Evolutionary conservation across 2,113 vertebrate genomes (phyloP).

Genomic region (Syngnathus typhle): DNA sequence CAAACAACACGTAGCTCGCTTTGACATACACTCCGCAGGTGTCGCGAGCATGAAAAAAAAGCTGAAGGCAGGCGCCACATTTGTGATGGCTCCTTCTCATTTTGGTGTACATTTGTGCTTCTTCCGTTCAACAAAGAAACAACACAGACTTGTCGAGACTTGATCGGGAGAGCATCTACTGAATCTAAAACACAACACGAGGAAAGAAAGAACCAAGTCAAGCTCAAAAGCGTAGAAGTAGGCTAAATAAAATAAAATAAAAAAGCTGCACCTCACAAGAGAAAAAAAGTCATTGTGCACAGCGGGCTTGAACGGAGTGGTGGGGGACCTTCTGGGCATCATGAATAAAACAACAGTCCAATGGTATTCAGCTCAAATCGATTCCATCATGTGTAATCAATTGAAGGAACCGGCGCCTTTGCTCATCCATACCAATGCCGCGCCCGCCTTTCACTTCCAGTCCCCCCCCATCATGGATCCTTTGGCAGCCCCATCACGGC

Average conservation of each 20-base stretch:
- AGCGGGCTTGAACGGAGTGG: constrained; percentile 19
- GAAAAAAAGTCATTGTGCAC: constrained; percentile 18
- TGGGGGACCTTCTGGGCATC: background rate
- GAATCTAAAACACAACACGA: too few relatives aligned
- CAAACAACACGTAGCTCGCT: constrained; percentile 37
- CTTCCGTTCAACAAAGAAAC: too few relatives aligned
- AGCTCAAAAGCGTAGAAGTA: too few relatives aligned
- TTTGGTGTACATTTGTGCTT: too few relatives aligned
- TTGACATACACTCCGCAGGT: constrained; percentile 48
- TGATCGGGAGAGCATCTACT: too few relatives aligned
- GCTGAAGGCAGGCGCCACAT: too few relatives aligned
- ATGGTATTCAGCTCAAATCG: constrained; percentile 27
- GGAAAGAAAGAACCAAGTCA: too few relatives aligned
- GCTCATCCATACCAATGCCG: constrained; percentile 38
- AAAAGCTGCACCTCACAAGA: constrained; percentile 27
- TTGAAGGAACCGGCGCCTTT: constrained; percentile 21
- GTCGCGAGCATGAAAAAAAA: constrained; percentile 15
- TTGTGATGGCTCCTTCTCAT: too few relatives aligned
- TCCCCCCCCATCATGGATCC: constrained; percentile 41
- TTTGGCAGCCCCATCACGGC: constrained; percentile 56
- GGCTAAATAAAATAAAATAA: background rate
- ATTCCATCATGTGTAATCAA: constrained; percentile 52
- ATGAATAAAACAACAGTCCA: constrained; percentile 12
- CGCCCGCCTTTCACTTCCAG: constrained; percentile 19
- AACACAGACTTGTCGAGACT: too few relatives aligned